These are phyloP conservation scores for Tetragonula clypearis DNA, from an alignment of 1,140 invertebrate genomes.

Conservation along the genomic window DNA sequence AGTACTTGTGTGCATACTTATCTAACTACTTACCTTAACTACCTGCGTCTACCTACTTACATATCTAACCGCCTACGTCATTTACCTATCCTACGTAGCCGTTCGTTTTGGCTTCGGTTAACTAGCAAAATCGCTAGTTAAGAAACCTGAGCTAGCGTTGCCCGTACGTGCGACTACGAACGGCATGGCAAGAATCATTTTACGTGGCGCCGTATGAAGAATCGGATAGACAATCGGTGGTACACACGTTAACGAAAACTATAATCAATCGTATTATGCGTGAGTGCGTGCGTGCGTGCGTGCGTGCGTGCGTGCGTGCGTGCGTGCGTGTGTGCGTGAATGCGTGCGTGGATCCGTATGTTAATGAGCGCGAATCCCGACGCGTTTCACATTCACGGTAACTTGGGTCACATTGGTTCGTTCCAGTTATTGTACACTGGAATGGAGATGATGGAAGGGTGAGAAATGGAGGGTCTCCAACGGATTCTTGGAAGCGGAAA, in stretches of 20 bases:
- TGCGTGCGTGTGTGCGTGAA: background rate
- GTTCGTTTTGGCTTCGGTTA: background rate
- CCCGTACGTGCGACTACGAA: slow-evolving; percentile 25
- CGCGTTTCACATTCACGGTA: background rate
- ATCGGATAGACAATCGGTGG: background rate
- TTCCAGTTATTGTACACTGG: background rate
- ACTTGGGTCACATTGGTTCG: background rate
- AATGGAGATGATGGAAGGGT: background rate
- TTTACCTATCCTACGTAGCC: slow-evolving; percentile 18
- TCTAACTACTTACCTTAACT: slow-evolving; percentile 11
- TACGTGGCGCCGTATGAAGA: background rate
- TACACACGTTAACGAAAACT: background rate
- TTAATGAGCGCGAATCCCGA: background rate
- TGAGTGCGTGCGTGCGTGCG: background rate
- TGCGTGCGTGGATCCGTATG: background rate
- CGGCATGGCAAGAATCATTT: slow-evolving; percentile 5
- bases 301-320: background rate
- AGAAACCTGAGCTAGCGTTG: background rate
- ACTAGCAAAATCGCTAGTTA: slow-evolving; percentile 1
- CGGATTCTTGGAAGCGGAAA: slow-evolving; percentile 2
- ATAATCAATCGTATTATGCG: background rate
- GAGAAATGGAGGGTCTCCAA: background rate
- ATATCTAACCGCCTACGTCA: slow-evolving; percentile 16
- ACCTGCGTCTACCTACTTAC: slow-evolving; percentile 18
- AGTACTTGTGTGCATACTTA: slow-evolving; percentile 3